Conservation (phyloP, 2,888 invertebrate species). For the Macaria liturata region DNA sequence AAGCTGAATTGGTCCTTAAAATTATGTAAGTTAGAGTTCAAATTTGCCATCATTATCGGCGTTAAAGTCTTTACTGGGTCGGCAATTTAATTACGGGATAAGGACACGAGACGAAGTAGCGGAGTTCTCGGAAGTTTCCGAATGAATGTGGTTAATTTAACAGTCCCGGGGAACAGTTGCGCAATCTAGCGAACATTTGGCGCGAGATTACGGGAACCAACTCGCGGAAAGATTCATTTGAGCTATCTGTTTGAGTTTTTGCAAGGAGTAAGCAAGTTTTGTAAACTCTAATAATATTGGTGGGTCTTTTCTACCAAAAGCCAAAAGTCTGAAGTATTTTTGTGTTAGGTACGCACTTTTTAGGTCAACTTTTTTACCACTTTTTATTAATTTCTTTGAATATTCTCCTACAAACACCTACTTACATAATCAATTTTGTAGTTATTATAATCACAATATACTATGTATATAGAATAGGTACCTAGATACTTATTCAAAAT, state of each 20-base stretch:
- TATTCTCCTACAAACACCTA: too few species aligned
- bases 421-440: too few species aligned
- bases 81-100: constrained; percentile 52
- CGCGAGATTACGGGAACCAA: constrained; percentile 45
- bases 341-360: too few species aligned
- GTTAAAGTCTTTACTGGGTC: constrained; percentile 36
- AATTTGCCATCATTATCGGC: constrained; percentile 24
- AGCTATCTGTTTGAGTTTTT: constrained; percentile 37
- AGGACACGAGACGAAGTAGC: constrained; percentile 47
- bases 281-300: too few species aligned
- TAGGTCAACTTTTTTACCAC: too few species aligned
- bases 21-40: constrained; percentile 34
- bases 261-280: neutral
- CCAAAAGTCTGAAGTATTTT: too few species aligned
- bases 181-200: constrained; percentile 54
- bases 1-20: constrained; percentile 35
- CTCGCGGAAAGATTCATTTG: constrained; percentile 5
- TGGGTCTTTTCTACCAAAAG: too few species aligned
- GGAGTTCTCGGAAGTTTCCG: constrained; percentile 64
- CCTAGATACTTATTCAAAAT: too few species aligned
- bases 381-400: too few species aligned
- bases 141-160: constrained; percentile 72
- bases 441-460: too few species aligned
- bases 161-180: constrained; percentile 59
- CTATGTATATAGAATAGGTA: too few species aligned